phyloP scores from a whole-genome alignment of 1,140 invertebrate species.

The Philaenus spumarius region DNA sequence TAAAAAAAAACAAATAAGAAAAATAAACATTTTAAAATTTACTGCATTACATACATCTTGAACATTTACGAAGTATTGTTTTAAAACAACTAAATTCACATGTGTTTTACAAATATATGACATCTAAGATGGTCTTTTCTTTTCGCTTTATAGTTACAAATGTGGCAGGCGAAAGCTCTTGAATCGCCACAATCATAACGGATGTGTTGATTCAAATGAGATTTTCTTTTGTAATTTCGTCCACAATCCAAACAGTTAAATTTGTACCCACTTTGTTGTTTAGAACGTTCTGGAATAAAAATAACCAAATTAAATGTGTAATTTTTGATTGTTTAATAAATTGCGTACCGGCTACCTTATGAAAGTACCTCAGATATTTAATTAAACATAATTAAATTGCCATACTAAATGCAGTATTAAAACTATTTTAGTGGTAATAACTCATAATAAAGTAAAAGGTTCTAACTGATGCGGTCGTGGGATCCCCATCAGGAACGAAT shows the following conservation, averaged over 20 bases:
- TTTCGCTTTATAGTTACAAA: constrained; percentile 43
- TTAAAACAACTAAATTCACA: too few species aligned
- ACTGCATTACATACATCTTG: too few species aligned
- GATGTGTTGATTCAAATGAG: constrained; percentile 44
- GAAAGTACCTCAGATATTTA: not conserved
- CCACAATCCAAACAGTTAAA: not conserved
- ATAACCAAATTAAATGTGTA: not conserved
- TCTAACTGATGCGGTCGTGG: too few species aligned
- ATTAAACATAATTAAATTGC: not conserved
- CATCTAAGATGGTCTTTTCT: constrained; percentile 34
- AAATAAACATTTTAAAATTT: too few species aligned
- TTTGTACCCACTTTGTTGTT: not conserved
- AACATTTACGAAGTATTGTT: too few species aligned
- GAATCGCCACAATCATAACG: constrained; percentile 46
- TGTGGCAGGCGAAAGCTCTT: constrained; percentile 47
- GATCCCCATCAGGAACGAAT: too few species aligned
- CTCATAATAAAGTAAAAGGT: too few species aligned
- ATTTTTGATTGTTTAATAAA: too few species aligned
- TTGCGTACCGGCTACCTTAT: too few species aligned
- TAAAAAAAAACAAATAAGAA: too few species aligned
- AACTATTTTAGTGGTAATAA: too few species aligned
- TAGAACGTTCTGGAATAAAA: not conserved
- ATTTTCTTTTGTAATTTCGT: constrained; percentile 30
- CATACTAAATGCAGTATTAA: too few species aligned
- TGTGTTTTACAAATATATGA: constrained; percentile 11